Evolutionary conservation across 2,797 vertebrate species (phyloP).

Genomic region (Cercopithecus petaurista): DNA sequence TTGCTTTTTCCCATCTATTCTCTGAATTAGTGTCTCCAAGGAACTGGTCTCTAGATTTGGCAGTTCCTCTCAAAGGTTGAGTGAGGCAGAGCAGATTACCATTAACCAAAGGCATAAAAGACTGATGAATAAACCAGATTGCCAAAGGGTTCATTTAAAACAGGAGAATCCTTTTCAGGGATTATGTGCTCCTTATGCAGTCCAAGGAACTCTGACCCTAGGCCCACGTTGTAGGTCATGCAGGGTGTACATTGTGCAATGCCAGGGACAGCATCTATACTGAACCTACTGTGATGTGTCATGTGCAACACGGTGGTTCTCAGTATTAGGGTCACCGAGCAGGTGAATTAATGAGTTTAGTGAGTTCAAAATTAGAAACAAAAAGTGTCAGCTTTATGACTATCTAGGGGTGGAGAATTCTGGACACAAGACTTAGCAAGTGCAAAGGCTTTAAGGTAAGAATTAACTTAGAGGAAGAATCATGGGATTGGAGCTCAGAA

Average conservation of each 20-base stretch:
- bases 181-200: neutral
- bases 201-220: neutral
- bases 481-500: neutral
- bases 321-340: neutral
- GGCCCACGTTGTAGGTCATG: no score
- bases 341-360: neutral
- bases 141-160: neutral
- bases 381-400: neutral
- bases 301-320: neutral
- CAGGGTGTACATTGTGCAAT: no score
- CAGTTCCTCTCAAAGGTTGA: neutral
- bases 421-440: neutral
- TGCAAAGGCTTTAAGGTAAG: neutral
- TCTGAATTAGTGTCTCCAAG: neutral
- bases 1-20: neutral
- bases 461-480: neutral
- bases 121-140: neutral
- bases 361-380: neutral
- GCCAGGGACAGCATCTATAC: neutral
- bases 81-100: neutral
- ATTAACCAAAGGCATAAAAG: neutral
- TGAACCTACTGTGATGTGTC: neutral
- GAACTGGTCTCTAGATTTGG: neutral
- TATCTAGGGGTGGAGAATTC: neutral
- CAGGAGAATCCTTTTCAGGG: neutral